Conservation (phyloP, 1,140 invertebrate species). For the Ooceraea biroi region DNA sequence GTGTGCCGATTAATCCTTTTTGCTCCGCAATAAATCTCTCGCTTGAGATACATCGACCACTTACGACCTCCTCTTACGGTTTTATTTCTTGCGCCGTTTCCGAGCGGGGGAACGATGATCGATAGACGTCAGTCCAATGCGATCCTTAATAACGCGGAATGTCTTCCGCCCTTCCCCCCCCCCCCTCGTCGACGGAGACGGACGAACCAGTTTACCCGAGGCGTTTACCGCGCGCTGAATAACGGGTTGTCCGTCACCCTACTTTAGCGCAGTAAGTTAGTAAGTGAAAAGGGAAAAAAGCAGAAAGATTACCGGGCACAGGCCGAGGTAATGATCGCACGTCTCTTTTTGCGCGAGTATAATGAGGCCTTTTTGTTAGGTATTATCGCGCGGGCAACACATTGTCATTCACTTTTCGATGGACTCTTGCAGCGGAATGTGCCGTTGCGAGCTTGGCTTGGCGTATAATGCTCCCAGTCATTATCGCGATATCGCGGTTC, state of each 20-base stretch:
- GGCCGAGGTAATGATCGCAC: conserved; percentile 12
- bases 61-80: conserved; percentile 26
- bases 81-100: conserved; percentile 30
- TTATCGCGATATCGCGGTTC: conserved; percentile 33
- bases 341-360: conserved; percentile 4
- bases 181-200: background rate
- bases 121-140: conserved; percentile 21
- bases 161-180: no score
- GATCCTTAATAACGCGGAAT: conserved; percentile 15
- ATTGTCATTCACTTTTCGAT: conserved; percentile 51
- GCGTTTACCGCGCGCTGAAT: background rate
- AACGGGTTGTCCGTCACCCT: background rate
- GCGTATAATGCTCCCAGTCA: conserved; percentile 33
- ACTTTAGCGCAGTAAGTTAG: background rate
- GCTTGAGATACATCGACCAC: conserved; percentile 19
- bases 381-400: conserved; percentile 30
- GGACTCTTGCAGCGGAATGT: conserved; percentile 26
- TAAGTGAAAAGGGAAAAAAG: background rate
- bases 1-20: conserved; percentile 11
- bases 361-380: conserved; percentile 36
- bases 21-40: conserved; percentile 43
- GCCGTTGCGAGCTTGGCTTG: background rate
- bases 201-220: background rate
- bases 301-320: conserved; percentile 22
- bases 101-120: conserved; percentile 22